These are phyloP conservation scores for Heteractis magnifica DNA, from an alignment of 92 coral and sea anemone species.

Conservation along the genomic window DNA sequence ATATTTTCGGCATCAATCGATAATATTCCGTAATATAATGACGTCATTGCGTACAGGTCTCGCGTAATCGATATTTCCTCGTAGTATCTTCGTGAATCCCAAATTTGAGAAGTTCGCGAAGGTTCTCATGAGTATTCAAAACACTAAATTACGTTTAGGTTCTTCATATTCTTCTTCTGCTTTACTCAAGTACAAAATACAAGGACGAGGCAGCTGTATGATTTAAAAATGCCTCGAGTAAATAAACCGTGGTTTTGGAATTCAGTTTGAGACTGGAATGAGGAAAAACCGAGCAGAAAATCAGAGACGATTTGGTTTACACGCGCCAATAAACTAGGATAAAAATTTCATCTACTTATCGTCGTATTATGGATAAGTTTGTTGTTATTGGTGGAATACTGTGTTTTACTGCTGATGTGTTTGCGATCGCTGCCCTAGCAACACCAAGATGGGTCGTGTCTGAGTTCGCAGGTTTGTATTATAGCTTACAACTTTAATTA, in stretches of 20 bases:
- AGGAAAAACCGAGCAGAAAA: not conserved
- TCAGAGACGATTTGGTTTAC: not conserved
- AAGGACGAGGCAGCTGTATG: not conserved
- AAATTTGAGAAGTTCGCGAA: slow-evolving; percentile 1
- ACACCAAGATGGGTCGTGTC: slow-evolving; percentile 94
- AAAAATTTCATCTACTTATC: not conserved
- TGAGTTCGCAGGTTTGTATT: slow-evolving; percentile 77
- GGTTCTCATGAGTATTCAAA: not conserved
- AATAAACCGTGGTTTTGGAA: not conserved
- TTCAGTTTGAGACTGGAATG: not conserved
- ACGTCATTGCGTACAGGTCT: not conserved
- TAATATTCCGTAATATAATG: not conserved
- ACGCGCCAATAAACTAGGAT: not conserved
- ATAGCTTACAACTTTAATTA: no score
- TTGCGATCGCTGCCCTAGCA: slow-evolving; percentile 89
- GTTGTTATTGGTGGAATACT: slow-evolving; percentile 81
- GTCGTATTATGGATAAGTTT: slow-evolving; percentile 71
- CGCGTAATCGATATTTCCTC: not conserved
- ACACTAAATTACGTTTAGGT: not conserved
- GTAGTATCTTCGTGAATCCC: not conserved
- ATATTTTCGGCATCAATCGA: not conserved
- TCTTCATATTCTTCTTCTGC: not conserved
- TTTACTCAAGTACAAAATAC: not conserved
- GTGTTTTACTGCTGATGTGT: slow-evolving; percentile 86
- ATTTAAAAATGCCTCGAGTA: not conserved